Base-by-base conservation (phyloP, 1,140 invertebrate genomes). In the Bactericera cockerelli region DNA sequence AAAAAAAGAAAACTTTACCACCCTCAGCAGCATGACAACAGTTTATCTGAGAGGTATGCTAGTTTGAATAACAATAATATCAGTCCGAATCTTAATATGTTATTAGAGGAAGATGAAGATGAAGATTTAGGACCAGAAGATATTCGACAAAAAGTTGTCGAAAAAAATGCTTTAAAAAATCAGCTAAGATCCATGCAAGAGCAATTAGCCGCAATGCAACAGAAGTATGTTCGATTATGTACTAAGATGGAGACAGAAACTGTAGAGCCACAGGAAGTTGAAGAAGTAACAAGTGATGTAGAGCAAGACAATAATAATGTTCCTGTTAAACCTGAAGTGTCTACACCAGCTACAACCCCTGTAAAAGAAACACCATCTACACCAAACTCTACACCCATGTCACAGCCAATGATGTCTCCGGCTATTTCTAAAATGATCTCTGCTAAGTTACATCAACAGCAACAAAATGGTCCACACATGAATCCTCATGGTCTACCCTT, bases 1-100 rank as follows among this genome's bases (percentile, higher is more conserved):
- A 94, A 94, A 70, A 97, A 97, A 74, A 79, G 93, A 21, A 98
- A 97, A 72, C 77, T 96, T n/a, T 95, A 95, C 70, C 89, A 95
- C 66, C 93, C 93, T 1, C 90, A 94, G 69, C 92, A 95, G 67
- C 90, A 94, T 69, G 88, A 91, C 67, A 83, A 75, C 62, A 70
- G 73, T 66, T 81, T 81, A 60, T 79, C 79, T 22, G 81, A 85
- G 63, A 71, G 84, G 21, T 86, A 86, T 67, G 77, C 78, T 62
- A 69, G 77, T 59, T 63, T 73, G 3, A 72, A 74, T 26, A 61
- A 62, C 28, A 59, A 59, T 39, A 70, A 70, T 3, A 63, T 75
- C 1, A 72, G 73, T 59, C 63, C 74, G 33, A 65, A 67, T 65
- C 59, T 65, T 63, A 54, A 65, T 68, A 70, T 67, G 65, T 66